Evolutionary conservation across 2,113 vertebrate species (phyloP), one percentile per base, ranked within the genome.

Genomic region (Naja naja): DNA sequence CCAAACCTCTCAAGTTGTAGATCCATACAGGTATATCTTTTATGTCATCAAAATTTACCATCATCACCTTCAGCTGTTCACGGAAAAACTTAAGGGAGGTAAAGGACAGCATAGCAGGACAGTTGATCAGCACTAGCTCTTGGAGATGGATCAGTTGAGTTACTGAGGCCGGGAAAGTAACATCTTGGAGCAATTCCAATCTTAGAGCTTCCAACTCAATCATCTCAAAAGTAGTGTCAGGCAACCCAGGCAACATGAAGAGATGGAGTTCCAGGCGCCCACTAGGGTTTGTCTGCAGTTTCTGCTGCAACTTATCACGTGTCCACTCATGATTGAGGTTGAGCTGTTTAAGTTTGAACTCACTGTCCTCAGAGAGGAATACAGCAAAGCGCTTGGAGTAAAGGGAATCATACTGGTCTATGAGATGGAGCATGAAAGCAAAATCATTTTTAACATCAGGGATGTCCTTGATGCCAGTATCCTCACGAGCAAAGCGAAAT

Each of bases 391-490:
- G 98, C 93, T 98, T 98, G 14, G 98, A 98, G 94, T 99, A 99
- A 8, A 99, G 98, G 0, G 98, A 97, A 91, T 99, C 99, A 0
- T 99, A 99, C 91, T 99, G 98, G 93, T 99, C 98, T 2, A 98
- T 98, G 69, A 99, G 98, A 95, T 99, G 98, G 52, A 99, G 95
- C 85, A 99, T 98, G 97, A 99, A 99, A 0, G 99, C 98, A 64
- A 99, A 99, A 94, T 99, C 99, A 0, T 99, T 99, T 91, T 98
- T 98, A 6, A 99, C 98, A 0, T 99, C 98, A 0, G 99, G 99
- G 52, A 99, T 99, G 96, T 99, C 98, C 0, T 98, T 98, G 90
- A 99, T 98, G 53, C 98, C 98, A 0, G 98, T 98, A 95, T 99
- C 98, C 87, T 99, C 97, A 1, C 98, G 96, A 34, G 98, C 98